phyloP scores from a whole-genome alignment of 2,888 invertebrate species.

The Lepidochrysops patricia region DNA sequence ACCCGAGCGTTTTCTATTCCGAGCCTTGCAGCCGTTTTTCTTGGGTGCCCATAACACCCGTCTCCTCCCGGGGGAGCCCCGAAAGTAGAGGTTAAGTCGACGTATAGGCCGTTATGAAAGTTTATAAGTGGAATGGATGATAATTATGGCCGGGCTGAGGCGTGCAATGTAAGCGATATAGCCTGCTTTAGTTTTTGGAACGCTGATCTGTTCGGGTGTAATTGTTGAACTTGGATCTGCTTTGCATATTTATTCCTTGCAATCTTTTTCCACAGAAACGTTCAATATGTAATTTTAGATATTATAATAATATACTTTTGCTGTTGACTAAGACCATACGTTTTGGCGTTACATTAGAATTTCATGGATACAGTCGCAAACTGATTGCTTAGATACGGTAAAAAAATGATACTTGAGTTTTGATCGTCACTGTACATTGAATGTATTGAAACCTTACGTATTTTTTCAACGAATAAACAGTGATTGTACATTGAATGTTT shows the following conservation, averaged over 20 bases:
- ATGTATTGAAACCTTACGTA: no score
- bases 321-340: no score
- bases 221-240: neutral
- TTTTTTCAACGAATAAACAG: no score
- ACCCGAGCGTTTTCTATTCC: conserved; percentile 74
- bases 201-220: conserved; percentile 10
- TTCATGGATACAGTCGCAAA: no score
- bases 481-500: no score
- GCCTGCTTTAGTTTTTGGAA: conserved; percentile 42
- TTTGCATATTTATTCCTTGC: neutral
- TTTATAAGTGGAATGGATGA: conserved; percentile 74
- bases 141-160: conserved; percentile 68
- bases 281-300: no score
- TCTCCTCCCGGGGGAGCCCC: conserved; percentile 49
- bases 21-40: conserved; percentile 72
- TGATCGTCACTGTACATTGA: no score
- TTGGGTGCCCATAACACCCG: conserved; percentile 66
- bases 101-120: conserved; percentile 74
- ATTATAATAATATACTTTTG: no score
- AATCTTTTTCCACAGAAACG: no score
- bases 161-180: conserved; percentile 64
- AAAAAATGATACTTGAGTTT: no score
- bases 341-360: no score
- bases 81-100: conserved; percentile 71
- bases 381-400: no score